Conservation (phyloP, 2,888 invertebrate species). For the Cloeon dipterum region DNA sequence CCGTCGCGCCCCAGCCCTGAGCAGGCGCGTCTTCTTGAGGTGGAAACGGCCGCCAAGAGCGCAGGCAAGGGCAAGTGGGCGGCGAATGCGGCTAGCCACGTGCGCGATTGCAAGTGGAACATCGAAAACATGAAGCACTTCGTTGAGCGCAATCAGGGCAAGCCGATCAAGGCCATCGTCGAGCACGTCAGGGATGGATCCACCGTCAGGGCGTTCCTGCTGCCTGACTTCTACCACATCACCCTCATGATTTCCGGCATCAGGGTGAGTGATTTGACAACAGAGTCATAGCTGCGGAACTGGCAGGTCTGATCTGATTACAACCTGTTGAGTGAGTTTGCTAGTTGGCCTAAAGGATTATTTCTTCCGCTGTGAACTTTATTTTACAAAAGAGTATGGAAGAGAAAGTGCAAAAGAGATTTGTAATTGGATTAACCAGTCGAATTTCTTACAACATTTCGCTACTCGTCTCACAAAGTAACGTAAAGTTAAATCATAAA, state of each 20-base stretch:
- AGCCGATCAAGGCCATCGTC: slow-evolving; percentile 78
- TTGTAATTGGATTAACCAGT: no score
- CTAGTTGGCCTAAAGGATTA: no score
- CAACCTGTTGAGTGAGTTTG: no score
- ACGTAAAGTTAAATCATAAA: no score
- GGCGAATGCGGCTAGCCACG: slow-evolving; percentile 24
- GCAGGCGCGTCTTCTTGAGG: slow-evolving; percentile 43
- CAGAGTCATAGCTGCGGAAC: no score
- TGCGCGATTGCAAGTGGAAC: slow-evolving; percentile 72
- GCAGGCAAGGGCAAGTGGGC: slow-evolving; percentile 73
- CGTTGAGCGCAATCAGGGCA: slow-evolving; percentile 66
- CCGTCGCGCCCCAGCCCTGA: slow-evolving; percentile 35
- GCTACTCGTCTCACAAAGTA: no score
- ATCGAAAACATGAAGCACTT: slow-evolving; percentile 62
- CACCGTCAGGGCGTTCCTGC: slow-evolving; percentile 72
- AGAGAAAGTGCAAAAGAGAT: no score
- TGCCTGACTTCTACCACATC: slow-evolving; percentile 77
- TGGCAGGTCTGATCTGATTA: no score
- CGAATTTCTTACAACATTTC: no score
- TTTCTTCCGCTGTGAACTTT: no score
- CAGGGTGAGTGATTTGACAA: slow-evolving; percentile 28
- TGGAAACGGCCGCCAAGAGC: slow-evolving; percentile 75
- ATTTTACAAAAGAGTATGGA: no score
- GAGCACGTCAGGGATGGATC: slow-evolving; percentile 97
- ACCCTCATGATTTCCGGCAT: slow-evolving; percentile 94